Base-by-base conservation (phyloP, 2,888 invertebrate species). In the Oithona nana region DNA sequence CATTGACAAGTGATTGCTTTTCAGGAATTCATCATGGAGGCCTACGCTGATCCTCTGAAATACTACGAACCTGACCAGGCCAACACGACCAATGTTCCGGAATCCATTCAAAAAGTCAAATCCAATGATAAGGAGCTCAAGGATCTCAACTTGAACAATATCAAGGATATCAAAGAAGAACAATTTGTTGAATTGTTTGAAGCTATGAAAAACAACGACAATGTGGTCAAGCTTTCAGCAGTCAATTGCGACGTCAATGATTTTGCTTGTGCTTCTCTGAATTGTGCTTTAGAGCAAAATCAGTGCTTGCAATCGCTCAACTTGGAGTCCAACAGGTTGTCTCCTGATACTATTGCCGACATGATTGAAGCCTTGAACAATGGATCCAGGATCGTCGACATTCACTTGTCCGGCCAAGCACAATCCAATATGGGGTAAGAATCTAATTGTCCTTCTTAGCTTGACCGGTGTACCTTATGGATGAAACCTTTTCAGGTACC, bases 81-180 rank as follows among this genome's bases (percentile, higher is more conserved):
- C 67, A 98, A 98, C 75, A 81, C 82, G 72, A 95, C 95, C 66
- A 89, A 98, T 74, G 85, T 93, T 50, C 95, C 94, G 66, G 86
- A 86, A 67, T 88, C 90, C 66, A 83, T 97, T 70, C 82, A 85
- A 74, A 83, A 85, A 75, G 84, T 95, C 67, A 82, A 84, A 71
- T 86, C 89, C 67, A 90, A 97, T 75, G 88, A 88, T 77, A 59
- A 50, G 59, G 50, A 59, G n/a, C 31, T 28, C n/a, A 29, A 62
- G 48, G 62, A 62, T 20, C 56, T 62, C 48, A 56, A 54, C 28
- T 29, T 62, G 24, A 62, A 62, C 62, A 62, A 62, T 48, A 55
- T 62, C 28, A 16, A 22, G 22, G 56, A 29, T 8, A 55, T 62
- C 2, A 24, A 39, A 11, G 62, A 62, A 31, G 24, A 56, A 48